Conservation (phyloP, 2,888 invertebrate genomes). For the Agonopterix alstromeriana region DNA sequence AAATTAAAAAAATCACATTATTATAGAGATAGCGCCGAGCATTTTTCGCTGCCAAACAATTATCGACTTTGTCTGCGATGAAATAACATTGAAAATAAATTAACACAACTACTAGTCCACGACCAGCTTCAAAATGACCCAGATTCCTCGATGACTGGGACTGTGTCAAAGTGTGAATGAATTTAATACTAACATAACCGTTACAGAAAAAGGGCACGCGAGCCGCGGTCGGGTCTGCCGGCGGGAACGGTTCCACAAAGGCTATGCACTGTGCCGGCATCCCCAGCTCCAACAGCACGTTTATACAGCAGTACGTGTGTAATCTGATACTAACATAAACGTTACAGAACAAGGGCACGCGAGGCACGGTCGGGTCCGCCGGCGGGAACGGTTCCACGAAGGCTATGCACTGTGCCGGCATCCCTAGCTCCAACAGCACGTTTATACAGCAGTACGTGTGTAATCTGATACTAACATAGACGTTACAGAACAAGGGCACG, state of each 20-base stretch:
- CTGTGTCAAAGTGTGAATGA: background rate
- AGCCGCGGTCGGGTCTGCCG: conserved; percentile 29
- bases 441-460: conserved; percentile 77
- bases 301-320: conserved; percentile 75
- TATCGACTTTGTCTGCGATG: no score
- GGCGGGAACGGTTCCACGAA: no score
- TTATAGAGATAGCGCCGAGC: no score
- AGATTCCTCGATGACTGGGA: no score
- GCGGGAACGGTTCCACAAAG: no score
- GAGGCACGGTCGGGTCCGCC: conserved; percentile 30
- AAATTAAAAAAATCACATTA: no score
- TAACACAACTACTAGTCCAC: no score
- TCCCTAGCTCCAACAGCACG: conserved; percentile 76
- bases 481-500: conserved; percentile 51
- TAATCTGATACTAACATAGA: conserved; percentile 37
- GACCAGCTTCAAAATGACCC: no score
- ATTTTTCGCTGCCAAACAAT: no score
- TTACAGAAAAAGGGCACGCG: conserved; percentile 55
- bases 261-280: no score
- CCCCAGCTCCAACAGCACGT: conserved; percentile 77
- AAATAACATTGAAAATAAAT: no score
- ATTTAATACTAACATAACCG: conserved; percentile 35
- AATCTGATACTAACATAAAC: conserved; percentile 35
- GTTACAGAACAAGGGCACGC: conserved; percentile 54
- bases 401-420: no score